phyloP scores from a whole-genome alignment of 2,888 invertebrate species.

The Apamea anceps region DNA sequence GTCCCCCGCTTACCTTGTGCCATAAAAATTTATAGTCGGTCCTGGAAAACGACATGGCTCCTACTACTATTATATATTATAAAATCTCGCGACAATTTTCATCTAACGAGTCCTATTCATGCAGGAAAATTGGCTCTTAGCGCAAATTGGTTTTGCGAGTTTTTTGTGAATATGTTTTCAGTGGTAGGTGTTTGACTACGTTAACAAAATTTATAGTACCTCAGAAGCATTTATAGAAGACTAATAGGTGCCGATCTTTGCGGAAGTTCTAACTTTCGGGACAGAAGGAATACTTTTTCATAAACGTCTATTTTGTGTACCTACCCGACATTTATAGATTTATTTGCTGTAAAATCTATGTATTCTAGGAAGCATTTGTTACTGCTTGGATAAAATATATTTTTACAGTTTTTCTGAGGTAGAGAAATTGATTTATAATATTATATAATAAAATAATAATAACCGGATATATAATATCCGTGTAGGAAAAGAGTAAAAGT shows the following conservation, averaged over 20 bases:
- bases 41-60: constrained; percentile 27
- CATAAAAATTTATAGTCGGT: constrained; percentile 61
- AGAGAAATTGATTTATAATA: constrained; percentile 8
- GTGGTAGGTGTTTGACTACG: constrained; percentile 31
- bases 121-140: constrained; percentile 26
- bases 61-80: constrained; percentile 11
- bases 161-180: constrained; percentile 28
- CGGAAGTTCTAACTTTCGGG: constrained; percentile 33
- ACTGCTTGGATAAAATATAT: constrained; percentile 28
- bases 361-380: constrained; percentile 51
- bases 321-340: constrained; percentile 37
- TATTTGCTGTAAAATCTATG: constrained; percentile 51
- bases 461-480: neutral
- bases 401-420: constrained; percentile 11
- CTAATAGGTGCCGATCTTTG: constrained; percentile 47
- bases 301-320: constrained; percentile 42
- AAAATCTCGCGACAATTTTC: constrained; percentile 40
- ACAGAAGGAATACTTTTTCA: constrained; percentile 47
- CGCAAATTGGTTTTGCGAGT: constrained; percentile 33
- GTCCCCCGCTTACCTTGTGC: constrained; percentile 58
- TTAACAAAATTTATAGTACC: constrained; percentile 50
- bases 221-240: constrained; percentile 51
- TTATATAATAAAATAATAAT: too few relatives aligned
- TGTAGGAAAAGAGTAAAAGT: neutral
- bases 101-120: constrained; percentile 52